phyloP scores from a whole-genome alignment of 2,113 vertebrate genomes.

The Entomyzon cyanotis region DNA sequence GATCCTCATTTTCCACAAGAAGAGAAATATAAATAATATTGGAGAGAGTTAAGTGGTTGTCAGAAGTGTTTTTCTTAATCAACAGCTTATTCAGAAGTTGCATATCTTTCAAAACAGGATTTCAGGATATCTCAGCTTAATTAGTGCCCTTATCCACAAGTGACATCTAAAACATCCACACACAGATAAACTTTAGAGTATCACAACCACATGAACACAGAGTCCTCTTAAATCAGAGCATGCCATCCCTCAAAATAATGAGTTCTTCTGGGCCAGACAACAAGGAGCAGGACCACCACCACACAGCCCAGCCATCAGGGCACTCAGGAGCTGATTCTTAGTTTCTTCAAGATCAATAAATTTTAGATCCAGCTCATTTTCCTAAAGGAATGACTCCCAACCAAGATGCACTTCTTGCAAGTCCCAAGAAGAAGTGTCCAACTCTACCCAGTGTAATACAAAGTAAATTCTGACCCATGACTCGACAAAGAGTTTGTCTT shows the following conservation, averaged over 20 bases:
- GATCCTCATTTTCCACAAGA: background rate
- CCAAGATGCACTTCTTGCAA: background rate
- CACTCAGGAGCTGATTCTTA: background rate
- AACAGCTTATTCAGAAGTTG: background rate
- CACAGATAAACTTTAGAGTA: background rate
- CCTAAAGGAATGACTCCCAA: background rate
- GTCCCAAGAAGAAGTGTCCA: background rate
- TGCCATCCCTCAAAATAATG: background rate
- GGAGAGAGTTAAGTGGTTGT: background rate
- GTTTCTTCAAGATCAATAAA: background rate
- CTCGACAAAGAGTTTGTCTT: background rate
- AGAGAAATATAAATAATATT: background rate
- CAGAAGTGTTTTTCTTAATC: background rate
- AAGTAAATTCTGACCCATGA: background rate
- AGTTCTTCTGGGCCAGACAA: background rate
- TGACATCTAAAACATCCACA: background rate
- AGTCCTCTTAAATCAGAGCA: background rate
- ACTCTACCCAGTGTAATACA: background rate
- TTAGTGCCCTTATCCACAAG: background rate
- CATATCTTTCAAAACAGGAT: background rate
- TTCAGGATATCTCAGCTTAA: background rate
- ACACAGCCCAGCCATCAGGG: background rate
- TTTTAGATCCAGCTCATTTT: accelerated
- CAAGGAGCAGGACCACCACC: background rate
- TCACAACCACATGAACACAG: background rate